Conservation (phyloP, 2,888 invertebrate species). For the Physocephala rufipes region DNA sequence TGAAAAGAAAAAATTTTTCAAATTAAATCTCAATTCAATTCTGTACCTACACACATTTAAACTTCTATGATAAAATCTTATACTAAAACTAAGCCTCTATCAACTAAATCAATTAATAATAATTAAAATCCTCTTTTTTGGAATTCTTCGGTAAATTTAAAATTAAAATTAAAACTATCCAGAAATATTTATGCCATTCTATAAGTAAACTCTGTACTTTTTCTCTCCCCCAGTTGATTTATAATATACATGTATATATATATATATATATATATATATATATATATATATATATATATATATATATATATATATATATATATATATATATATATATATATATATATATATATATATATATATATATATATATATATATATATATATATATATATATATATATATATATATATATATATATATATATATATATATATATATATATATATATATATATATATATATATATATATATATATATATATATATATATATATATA, state of each 20-base stretch:
- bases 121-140: background rate
- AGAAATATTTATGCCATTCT: background rate
- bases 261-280: too few relatives aligned
- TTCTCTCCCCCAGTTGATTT: background rate
- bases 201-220: slow-evolving; percentile 3
- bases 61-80: slow-evolving; percentile 17
- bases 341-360: too few relatives aligned
- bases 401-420: background rate
- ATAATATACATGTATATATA: background rate
- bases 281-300: too few relatives aligned
- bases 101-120: background rate
- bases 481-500: background rate
- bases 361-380: background rate
- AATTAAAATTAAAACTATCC: background rate
- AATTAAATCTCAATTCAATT: slow-evolving; percentile 54
- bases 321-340: too few relatives aligned
- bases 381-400: too few relatives aligned
- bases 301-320: background rate
- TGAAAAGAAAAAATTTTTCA: slow-evolving; percentile 42
- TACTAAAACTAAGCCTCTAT: background rate
- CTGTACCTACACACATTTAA: slow-evolving; percentile 58
- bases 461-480: too few relatives aligned
- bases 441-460: background rate
- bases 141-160: background rate
- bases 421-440: too few relatives aligned